Evolutionary conservation across 2,797 vertebrate species (phyloP), one percentile per base, ranked within the genome.

Genomic region (Gadopsis bispinosus): DNA sequence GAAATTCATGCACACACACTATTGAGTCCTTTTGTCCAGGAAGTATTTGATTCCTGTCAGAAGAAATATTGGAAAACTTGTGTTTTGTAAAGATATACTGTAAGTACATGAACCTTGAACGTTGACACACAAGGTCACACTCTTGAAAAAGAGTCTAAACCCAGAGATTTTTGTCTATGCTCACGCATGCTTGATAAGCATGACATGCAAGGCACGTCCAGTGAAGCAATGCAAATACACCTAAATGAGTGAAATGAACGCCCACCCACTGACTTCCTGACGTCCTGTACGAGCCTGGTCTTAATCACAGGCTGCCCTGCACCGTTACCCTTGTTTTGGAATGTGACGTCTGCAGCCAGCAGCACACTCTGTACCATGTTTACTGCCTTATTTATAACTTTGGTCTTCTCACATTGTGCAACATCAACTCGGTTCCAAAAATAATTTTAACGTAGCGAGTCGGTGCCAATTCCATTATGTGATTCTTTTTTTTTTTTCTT

Each of bases 281-380:
- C 63, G 6, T 33, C 8, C 3, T 29, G 19, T 16, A 31, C 50
- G 1, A 37, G 79, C 77, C 81, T 56, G 39, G 7, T 72, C 75
- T 45, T 16, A 74, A 50, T 76, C 58, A 2, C 60, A 29, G 13
- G 51, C 78, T 26, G 48, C 37, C 63, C 73, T 26, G 9, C 11
- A 10, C 41, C 35, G 26, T 22, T 14, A 35, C 29, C n/a, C 70
- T 65, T 62, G 19, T 69, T 68, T 70, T 67, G 17, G 8, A 58
- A 6, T 17, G 16, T 48, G 26, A 81, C 10, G 12, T 77, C 76
- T 45, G 2, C 67, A 64, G 55, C n/a, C 17, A 69, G 71, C 80
- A 80, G 84, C 72, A 71, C 88, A 65, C n/a, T 41, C 20, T 82
- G 81, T 79, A 73, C 75, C 71, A 37, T 68, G 22, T 87, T 88